phyloP scores from a whole-genome alignment of 2,113 vertebrate genomes.

The Callaeas wilsoni region DNA sequence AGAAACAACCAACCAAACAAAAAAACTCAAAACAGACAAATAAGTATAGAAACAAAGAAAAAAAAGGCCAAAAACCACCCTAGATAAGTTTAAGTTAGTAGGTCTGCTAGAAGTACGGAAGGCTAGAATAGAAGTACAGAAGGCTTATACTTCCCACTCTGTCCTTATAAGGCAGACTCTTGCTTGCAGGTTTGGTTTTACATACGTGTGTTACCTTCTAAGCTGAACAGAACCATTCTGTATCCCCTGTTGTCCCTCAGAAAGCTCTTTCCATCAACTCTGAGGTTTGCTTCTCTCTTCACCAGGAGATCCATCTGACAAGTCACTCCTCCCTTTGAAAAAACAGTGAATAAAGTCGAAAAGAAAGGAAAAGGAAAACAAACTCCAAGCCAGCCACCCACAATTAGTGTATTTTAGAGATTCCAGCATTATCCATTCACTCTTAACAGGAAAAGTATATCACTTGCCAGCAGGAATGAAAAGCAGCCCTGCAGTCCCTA shows the following conservation, averaged over 20 bases:
- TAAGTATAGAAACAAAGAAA: rapidly evolving
- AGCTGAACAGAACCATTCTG: background rate
- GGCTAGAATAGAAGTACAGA: background rate
- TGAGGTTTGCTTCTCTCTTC: background rate
- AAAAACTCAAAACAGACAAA: background rate
- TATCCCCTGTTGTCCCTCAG: background rate
- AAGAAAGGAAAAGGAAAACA: background rate
- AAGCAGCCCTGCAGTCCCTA: background rate
- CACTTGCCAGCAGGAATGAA: background rate
- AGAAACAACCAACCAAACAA: background rate
- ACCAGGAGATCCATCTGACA: background rate
- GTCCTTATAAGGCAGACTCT: background rate
- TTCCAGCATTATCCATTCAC: background rate
- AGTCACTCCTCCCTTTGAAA: background rate
- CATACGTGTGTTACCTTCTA: background rate
- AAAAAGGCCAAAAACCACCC: background rate
- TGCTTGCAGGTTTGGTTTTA: background rate
- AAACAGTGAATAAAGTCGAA: background rate
- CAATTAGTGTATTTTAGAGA: background rate
- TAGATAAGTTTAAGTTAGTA: background rate
- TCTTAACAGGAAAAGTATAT: background rate
- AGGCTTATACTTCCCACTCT: background rate
- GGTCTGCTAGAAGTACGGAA: background rate
- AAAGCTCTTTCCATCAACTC: background rate
- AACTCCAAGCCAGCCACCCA: background rate